Evolutionary conservation across 2,113 vertebrate species (phyloP), one percentile per base, ranked within the genome.

Genomic region (Equus quagga): DNA sequence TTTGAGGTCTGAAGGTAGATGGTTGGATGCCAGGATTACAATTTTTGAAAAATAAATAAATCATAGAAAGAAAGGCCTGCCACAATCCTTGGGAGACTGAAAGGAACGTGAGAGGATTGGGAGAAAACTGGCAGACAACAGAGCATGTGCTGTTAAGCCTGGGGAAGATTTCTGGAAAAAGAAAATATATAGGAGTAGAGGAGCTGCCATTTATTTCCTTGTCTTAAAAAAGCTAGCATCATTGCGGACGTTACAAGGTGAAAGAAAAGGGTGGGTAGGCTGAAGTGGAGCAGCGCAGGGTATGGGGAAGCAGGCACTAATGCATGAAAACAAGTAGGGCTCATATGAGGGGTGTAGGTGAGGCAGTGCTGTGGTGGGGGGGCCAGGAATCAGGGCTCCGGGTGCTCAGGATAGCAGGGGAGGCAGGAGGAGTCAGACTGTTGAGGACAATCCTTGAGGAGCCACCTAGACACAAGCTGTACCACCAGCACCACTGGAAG

Each of bases 1-100:
- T 70, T 28, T 62, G 92, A 72, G 2, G 11, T 8, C n/a, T 78
- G 72, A 82, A 60, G 2, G 19, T 21, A 91, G 24, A 36, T 3
- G 80, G 2, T 26, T 54, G 3, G 33, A 70, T 33, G 5, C 33
- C 9, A 89, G 12, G 26, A 91, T 85, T 80, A 70, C 78, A 18
- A 62, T n/a, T 85, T 96, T 58, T 58, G 6, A 85, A 64, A 80
- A 67, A 26, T 62, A 8, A 65, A 44, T 49, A 79, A 69, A 82
- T 19, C 65, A 33, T 88, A 92, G 41, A 19, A 72, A 65, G 17
- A 69, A 60, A 41, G 49, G 7, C 10, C 13, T 73, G 5, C 46
- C 19, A 69, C 3, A 2, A 84, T 70, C 65, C 46, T 76, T 85
- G 44, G 33, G 36, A 79, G 36, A 67, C 41, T 24, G 12, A 60